Conservation (phyloP, 2,113 vertebrate species). For the Hydrochoerus hydrochaeris region DNA sequence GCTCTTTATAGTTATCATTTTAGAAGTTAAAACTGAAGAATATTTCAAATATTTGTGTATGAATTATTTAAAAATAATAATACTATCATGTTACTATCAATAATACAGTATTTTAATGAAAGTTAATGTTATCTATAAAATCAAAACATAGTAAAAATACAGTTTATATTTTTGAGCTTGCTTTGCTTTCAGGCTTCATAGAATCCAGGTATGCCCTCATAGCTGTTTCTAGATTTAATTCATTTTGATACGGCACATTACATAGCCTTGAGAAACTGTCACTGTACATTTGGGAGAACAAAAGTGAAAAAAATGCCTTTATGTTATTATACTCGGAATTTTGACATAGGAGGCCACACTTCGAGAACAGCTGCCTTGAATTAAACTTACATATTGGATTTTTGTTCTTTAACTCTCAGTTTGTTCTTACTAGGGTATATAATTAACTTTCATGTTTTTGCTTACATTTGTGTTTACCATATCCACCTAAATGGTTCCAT, state of each 20-base stretch:
- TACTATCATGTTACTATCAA: not conserved
- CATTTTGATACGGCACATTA: not conserved
- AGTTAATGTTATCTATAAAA: not conserved
- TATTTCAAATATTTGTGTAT: not conserved
- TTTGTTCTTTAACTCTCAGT: not conserved
- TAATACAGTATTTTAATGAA: not conserved
- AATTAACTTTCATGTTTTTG: not conserved
- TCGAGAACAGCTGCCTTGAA: not conserved
- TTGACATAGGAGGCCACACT: not conserved
- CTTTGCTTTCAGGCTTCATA: not conserved
- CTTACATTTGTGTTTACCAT: not conserved
- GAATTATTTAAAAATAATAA: not conserved
- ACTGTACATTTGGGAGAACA: not conserved
- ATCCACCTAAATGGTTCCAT: not conserved
- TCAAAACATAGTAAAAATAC: not conserved
- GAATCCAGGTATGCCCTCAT: not conserved
- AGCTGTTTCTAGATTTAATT: not conserved
- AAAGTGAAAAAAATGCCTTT: not conserved
- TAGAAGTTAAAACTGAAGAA: not conserved
- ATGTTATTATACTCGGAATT: not conserved
- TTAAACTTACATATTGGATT: not conserved
- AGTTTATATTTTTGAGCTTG: not conserved
- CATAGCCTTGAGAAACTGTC: not conserved
- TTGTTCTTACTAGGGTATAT: not conserved
- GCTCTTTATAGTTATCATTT: not conserved